Percentiles rank a stretch among this genome's conserved stretches.
Conservation (phyloP, 2,797 vertebrate species). For the Decapterus maruadsi region DNA sequence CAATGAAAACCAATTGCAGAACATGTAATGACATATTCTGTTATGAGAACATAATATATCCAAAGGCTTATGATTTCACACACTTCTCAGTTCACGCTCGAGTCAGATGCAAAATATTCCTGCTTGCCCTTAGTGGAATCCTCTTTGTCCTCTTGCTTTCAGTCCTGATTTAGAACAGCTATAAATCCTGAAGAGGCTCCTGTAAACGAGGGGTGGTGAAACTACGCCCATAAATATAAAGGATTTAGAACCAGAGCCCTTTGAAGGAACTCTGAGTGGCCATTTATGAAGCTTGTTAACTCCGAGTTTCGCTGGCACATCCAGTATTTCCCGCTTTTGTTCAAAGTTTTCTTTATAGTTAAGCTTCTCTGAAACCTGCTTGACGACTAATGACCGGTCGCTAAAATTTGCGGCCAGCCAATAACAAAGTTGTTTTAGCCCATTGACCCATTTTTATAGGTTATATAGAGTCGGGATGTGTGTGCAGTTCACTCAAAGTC, state of each 20-base stretch:
- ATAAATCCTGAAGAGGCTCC: slow-evolving; percentile 81
- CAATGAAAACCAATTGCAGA: slow-evolving; percentile 63
- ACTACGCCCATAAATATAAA: slow-evolving; percentile 80
- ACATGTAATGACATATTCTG: slow-evolving; percentile 69
- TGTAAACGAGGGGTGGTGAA: slow-evolving; percentile 76
- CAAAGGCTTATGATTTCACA: slow-evolving; percentile 60
- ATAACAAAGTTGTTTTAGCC: slow-evolving; percentile 24
- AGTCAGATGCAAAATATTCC: slow-evolving; percentile 63
- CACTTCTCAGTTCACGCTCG: slow-evolving; percentile 58
- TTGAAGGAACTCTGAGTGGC: slow-evolving; percentile 71
- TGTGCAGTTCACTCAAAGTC: slow-evolving; percentile 50
- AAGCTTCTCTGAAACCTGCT: slow-evolving; percentile 20
- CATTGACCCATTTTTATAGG: slow-evolving; percentile 16
- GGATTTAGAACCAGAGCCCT: slow-evolving; percentile 72
- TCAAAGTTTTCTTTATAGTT: slow-evolving; percentile 27
- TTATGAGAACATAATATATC: slow-evolving; percentile 55
- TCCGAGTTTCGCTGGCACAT: slow-evolving; percentile 55
- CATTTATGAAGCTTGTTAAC: slow-evolving; percentile 74
- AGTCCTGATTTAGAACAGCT: slow-evolving; percentile 81
- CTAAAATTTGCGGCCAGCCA: slow-evolving; percentile 21
- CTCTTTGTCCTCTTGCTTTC: slow-evolving; percentile 83
- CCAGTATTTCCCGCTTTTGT: slow-evolving; percentile 48
- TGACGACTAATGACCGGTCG: slow-evolving; percentile 1
- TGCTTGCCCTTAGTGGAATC: slow-evolving; percentile 70
- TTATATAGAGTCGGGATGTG: slow-evolving; percentile 39